Evolutionary conservation across 2,888 invertebrate genomes (phyloP).

Genomic region (Melipona bicolor): DNA sequence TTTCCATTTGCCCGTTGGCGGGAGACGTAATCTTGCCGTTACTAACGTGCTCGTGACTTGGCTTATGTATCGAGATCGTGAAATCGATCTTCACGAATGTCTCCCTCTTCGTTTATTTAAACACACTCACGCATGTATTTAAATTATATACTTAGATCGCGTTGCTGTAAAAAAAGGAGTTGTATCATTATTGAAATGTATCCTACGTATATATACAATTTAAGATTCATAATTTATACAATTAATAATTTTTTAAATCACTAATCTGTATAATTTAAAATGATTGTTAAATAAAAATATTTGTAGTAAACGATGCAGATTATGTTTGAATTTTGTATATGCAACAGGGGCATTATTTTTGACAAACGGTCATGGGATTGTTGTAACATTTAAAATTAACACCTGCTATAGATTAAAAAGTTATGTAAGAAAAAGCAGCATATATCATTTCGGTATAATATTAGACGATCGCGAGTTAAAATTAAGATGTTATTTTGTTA

Average conservation of each 20-base stretch:
- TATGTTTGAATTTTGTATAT: not conserved
- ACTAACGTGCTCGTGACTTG: constrained; percentile 50
- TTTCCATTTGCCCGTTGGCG: constrained; percentile 44
- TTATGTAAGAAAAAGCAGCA: constrained; percentile 35
- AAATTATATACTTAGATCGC: not conserved
- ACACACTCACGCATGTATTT: not conserved
- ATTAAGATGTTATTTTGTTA: constrained; percentile 32
- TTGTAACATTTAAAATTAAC: constrained; percentile 27
- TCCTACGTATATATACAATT: not conserved
- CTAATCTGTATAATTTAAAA: too few species aligned
- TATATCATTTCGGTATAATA: constrained; percentile 42
- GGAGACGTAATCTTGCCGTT: constrained; percentile 50
- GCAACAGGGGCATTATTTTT: constrained; percentile 15
- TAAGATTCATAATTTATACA: not conserved
- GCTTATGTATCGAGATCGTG: constrained; percentile 37
- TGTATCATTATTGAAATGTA: not conserved
- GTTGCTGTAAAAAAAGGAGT: not conserved
- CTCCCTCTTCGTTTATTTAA: constrained; percentile 10
- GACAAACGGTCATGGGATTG: constrained; percentile 10
- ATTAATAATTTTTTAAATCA: too few species aligned
- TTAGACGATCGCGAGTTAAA: constrained; percentile 33
- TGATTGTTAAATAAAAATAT: not conserved
- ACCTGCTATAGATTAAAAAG: constrained; percentile 39
- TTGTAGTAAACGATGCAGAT: not conserved
- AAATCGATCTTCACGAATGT: constrained; percentile 54